Evolutionary conservation across 2,797 vertebrate genomes (phyloP).

Genomic region (Potorous gilbertii): DNA sequence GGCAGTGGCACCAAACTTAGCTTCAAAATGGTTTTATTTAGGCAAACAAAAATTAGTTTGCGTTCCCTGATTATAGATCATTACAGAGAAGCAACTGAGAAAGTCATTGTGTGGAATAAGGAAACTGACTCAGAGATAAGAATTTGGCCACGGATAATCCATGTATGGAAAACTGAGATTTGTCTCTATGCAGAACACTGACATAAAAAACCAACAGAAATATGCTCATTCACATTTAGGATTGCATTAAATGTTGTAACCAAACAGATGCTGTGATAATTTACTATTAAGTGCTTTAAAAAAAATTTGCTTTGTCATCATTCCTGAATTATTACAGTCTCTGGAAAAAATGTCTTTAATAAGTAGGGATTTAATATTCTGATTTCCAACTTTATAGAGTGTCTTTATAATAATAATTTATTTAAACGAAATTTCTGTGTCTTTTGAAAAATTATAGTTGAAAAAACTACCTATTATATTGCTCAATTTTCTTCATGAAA

Average conservation of each 20-base stretch:
- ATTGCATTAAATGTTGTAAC: neutral
- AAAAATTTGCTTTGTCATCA: neutral
- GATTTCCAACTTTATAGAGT: neutral
- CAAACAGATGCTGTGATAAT: neutral
- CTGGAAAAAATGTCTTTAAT: conserved; percentile 1
- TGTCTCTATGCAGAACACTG: neutral
- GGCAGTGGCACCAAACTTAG: conserved; percentile 32
- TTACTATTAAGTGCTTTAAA: neutral
- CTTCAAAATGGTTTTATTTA: conserved; percentile 64
- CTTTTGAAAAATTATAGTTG: neutral
- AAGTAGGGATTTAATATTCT: neutral
- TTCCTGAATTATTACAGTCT: neutral
- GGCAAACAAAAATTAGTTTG: conserved; percentile 31
- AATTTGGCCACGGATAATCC: neutral
- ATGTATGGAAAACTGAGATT: neutral
- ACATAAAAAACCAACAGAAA: neutral
- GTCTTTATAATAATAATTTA: neutral
- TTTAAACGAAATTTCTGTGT: conserved; percentile 30
- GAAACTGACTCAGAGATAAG: neutral
- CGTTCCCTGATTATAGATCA: conserved; percentile 21
- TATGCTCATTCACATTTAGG: neutral
- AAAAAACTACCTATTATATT: neutral
- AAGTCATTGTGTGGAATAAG: conserved; percentile 7
- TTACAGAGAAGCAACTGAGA: conserved; percentile 34
- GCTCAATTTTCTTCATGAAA: neutral